phyloP scores from a whole-genome alignment of 1,140 invertebrate genomes.

The Paracyclopina nana region DNA sequence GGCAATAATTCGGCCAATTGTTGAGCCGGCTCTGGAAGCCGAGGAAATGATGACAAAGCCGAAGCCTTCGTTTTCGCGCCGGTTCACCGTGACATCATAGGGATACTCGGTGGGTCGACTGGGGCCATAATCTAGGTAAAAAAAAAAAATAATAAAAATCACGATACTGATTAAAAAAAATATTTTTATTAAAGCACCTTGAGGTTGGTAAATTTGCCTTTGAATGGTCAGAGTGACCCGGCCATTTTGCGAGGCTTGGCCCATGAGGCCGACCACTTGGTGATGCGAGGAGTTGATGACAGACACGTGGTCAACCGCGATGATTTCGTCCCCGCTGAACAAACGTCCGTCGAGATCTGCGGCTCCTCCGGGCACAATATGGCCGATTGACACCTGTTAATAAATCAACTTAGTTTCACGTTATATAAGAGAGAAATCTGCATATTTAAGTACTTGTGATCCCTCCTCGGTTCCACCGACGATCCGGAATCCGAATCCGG shows the following conservation, averaged over 20 bases:
- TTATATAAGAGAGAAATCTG: too few relatives aligned
- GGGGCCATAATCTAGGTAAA: not conserved
- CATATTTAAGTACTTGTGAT: slow-evolving; percentile 44
- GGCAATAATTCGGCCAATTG: slow-evolving; percentile 37
- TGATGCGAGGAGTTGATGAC: slow-evolving; percentile 72
- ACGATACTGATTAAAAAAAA: not conserved
- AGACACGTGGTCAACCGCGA: slow-evolving; percentile 58
- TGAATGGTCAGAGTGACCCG: slow-evolving; percentile 49
- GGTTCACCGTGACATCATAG: slow-evolving; percentile 67
- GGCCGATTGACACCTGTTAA: slow-evolving; percentile 61
- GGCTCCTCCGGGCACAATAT: slow-evolving; percentile 77
- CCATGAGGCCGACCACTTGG: slow-evolving; percentile 71
- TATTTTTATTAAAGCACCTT: not conserved
- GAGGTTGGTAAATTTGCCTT: slow-evolving; percentile 31
- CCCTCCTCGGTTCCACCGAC: slow-evolving; percentile 96
- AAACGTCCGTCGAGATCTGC: slow-evolving; percentile 69
- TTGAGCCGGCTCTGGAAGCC: slow-evolving; percentile 72
- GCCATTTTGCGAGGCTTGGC: slow-evolving; percentile 51
- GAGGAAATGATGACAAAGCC: slow-evolving; percentile 97
- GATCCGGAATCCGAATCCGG: slow-evolving; percentile 89
- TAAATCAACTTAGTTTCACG: slow-evolving; percentile 11
- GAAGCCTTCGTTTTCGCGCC: slow-evolving; percentile 87
- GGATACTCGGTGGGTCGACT: slow-evolving; percentile 24
- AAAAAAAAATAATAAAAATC: slow-evolving; percentile 7
- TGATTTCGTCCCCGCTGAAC: slow-evolving; percentile 67